Percentiles rank a stretch among this genome's conserved stretches.
Evolutionary conservation across 2,797 vertebrate genomes (phyloP).

Genomic region (Babyrousa celebensis): DNA sequence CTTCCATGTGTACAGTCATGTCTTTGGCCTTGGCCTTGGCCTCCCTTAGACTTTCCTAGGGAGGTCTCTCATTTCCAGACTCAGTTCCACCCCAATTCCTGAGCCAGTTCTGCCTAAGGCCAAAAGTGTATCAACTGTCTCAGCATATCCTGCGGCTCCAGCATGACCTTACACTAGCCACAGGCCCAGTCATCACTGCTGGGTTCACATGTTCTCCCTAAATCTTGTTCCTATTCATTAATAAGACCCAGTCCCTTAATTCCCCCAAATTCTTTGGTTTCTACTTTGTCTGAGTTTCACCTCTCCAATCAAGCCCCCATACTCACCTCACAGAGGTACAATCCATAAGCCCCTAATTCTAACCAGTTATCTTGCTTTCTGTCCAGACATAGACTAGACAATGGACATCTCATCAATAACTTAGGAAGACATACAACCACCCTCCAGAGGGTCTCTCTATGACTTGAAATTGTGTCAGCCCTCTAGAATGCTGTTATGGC

Average conservation of each 20-base stretch:
- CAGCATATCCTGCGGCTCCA: no score
- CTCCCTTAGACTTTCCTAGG: neutral
- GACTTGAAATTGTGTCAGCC: neutral
- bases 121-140: neutral
- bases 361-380: neutral
- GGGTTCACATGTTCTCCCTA: neutral
- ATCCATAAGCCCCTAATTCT: neutral
- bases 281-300: neutral
- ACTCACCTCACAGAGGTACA: neutral
- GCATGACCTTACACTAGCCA: neutral
- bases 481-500: neutral
- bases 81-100: neutral
- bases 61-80: slow-evolving; percentile 18
- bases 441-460: neutral
- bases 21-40: neutral
- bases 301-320: neutral
- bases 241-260: neutral
- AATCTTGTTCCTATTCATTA: neutral
- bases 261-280: neutral
- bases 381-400: neutral
- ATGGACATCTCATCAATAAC: neutral
- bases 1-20: neutral
- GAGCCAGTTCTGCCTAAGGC: neutral
- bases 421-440: neutral
- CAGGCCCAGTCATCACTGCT: neutral